phyloP scores from a whole-genome alignment of 2,888 invertebrate genomes.

The Pandemis cinnamomeana region DNA sequence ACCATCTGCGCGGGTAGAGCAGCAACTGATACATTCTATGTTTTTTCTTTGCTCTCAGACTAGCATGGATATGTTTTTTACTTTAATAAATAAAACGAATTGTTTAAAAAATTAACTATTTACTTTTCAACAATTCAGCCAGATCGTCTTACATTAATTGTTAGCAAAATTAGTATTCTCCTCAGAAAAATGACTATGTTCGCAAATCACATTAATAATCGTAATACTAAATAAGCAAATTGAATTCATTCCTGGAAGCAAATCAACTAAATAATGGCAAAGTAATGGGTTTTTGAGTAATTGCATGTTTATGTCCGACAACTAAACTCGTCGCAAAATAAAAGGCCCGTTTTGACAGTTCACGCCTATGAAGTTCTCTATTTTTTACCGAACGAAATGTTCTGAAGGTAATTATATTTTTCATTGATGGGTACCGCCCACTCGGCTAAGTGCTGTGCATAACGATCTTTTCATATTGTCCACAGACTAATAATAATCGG shows the following conservation, averaged over 20 bases:
- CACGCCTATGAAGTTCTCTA: no score
- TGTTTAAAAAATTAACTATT: constrained; percentile 23
- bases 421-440: no score
- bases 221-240: not conserved
- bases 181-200: not conserved
- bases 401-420: no score
- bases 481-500: no score
- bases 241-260: not conserved
- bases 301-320: not conserved
- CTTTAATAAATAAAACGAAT: constrained; percentile 18
- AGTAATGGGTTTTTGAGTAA: not conserved
- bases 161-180: not conserved
- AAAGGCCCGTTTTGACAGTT: no score
- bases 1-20: no score
- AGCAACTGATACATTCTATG: no score
- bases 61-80: not conserved
- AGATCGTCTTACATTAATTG: constrained; percentile 7
- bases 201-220: not conserved
- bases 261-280: not conserved
- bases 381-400: no score
- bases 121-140: constrained; percentile 27
- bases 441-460: no score
- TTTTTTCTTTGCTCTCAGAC: no score
- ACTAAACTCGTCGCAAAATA: no score
- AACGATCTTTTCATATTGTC: no score